These are phyloP conservation scores for Rhyzopertha dominica DNA, from an alignment of 1,140 invertebrate genomes.

Conservation along the genomic window DNA sequence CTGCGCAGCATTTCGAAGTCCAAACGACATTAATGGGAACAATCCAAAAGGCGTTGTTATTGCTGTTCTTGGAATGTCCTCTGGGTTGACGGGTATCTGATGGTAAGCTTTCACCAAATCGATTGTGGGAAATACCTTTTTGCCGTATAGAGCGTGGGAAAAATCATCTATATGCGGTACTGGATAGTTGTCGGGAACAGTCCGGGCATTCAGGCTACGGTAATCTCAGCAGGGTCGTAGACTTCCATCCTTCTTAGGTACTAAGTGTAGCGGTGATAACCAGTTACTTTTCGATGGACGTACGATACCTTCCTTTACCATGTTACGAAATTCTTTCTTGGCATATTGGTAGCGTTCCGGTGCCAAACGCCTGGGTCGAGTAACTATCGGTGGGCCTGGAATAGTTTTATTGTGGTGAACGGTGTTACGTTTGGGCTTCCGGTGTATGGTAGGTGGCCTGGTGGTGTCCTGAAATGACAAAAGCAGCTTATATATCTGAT, in stretches of 20 bases:
- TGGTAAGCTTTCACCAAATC: conserved; percentile 49
- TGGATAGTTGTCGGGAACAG: conserved; percentile 39
- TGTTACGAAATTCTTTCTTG: conserved; percentile 31
- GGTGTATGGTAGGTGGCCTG: conserved; percentile 18
- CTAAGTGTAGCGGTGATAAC: conserved; percentile 42
- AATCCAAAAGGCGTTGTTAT: conserved; percentile 40
- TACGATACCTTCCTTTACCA: too few relatives aligned
- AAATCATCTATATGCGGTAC: conserved; percentile 33
- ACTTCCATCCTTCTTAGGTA: conserved; percentile 38
- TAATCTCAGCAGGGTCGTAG: conserved; percentile 46
- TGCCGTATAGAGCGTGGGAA: conserved; percentile 36
- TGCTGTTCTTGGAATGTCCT: conserved; percentile 41
- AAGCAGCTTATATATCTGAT: too few relatives aligned
- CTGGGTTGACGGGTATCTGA: conserved; percentile 38
- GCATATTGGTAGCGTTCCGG: background rate
- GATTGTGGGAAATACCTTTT: conserved; percentile 43
- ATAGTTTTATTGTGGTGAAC: too few relatives aligned
- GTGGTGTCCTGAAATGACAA: too few relatives aligned
- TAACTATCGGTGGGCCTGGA: conserved; percentile 39
- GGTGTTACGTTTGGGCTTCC: conserved; percentile 11
- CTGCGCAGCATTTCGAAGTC: conserved; percentile 40
- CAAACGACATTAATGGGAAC: conserved; percentile 40
- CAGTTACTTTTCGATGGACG: conserved; percentile 39
- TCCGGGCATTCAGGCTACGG: conserved; percentile 42
- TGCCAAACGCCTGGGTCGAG: background rate